Conservation (phyloP, 2,888 invertebrate species). For the Mythimna albipuncta region DNA sequence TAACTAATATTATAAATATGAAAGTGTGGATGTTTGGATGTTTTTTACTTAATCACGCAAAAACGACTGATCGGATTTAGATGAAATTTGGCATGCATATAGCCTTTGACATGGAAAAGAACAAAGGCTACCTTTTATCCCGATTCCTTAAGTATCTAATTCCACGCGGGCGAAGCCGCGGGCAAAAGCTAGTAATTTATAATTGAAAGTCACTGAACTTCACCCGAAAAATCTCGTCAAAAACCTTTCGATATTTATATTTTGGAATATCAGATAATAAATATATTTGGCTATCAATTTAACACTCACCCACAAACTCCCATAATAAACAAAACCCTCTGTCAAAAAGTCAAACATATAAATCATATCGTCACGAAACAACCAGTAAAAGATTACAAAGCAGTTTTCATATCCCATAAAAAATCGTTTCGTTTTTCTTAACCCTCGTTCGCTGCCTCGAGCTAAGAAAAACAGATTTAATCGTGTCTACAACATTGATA, state of each 20-base stretch:
- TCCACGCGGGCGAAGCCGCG: too few species aligned
- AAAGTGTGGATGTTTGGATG: too few species aligned
- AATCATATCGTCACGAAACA: constrained; percentile 8
- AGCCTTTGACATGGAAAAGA: too few species aligned
- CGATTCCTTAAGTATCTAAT: too few species aligned
- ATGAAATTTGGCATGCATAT: too few species aligned
- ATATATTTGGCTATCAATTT: neutral
- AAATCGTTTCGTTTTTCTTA: constrained; percentile 15
- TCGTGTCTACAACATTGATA: constrained; percentile 46
- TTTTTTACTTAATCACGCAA: too few species aligned
- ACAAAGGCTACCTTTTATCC: too few species aligned
- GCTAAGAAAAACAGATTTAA: constrained; percentile 45
- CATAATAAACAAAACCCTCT: neutral
- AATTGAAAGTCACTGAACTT: too few species aligned
- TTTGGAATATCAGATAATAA: neutral
- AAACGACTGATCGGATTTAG: too few species aligned
- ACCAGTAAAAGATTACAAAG: neutral
- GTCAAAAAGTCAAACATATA: constrained; percentile 18
- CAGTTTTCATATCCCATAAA: constrained; percentile 22
- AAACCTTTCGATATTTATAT: neutral
- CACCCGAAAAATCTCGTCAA: too few species aligned
- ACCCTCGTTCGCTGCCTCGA: constrained; percentile 13
- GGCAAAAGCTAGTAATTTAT: too few species aligned
- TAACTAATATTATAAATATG: too few species aligned
- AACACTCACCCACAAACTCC: neutral